phyloP scores from a whole-genome alignment of 2,797 vertebrate species.

The Poeciliopsis infans region DNA sequence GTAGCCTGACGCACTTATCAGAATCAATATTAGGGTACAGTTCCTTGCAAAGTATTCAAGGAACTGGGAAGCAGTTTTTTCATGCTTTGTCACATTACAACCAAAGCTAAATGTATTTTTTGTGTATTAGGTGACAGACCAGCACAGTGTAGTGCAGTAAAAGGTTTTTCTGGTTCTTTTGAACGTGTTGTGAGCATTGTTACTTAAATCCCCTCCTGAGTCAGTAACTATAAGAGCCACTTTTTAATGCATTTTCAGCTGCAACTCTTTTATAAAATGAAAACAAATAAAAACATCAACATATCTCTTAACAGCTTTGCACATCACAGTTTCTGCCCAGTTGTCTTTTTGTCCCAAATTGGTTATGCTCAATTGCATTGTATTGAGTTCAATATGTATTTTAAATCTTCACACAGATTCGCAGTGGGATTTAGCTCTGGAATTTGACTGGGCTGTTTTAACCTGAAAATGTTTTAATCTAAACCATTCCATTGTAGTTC shows the following conservation, averaged over 20 bases:
- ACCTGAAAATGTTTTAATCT: not conserved
- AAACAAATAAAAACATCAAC: not conserved
- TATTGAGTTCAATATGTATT: not conserved
- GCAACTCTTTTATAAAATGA: not conserved
- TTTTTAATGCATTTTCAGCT: not conserved
- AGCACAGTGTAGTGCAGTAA: not conserved
- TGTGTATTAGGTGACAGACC: not conserved
- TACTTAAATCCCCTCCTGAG: not conserved
- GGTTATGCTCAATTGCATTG: not conserved
- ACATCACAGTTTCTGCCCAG: not conserved
- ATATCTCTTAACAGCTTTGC: not conserved
- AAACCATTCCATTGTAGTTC: not conserved
- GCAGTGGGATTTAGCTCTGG: not conserved
- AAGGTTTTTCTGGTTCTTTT: not conserved
- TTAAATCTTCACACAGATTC: not conserved
- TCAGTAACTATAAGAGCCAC: not conserved
- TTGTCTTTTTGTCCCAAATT: not conserved
- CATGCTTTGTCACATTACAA: not conserved
- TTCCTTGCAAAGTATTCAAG: not conserved
- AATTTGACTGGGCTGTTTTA: not conserved
- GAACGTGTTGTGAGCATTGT: not conserved
- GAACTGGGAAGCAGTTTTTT: too few species aligned
- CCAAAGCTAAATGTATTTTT: not conserved
- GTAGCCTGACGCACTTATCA: constrained; percentile 7
- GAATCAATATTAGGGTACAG: not conserved